Evolutionary conservation across 2,888 invertebrate species (phyloP), one percentile per base, ranked within the genome.

Genomic region (Cepaea hortensis): DNA sequence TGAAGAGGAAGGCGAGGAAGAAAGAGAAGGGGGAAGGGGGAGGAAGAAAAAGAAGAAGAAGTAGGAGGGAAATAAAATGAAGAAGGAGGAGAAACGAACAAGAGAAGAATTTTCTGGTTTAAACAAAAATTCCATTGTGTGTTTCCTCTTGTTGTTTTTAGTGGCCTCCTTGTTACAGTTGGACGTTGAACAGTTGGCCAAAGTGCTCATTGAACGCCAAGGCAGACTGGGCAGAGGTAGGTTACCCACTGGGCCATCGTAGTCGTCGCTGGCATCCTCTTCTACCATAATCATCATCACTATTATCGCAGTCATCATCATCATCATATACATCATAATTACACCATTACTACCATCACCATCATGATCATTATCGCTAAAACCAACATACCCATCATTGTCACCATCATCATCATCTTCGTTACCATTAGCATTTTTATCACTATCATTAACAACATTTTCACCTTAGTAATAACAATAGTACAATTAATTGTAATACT

Each of bases 161-260:
- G 76, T 50, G 75, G 85, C 79, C 48, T n/a, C 35, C 23, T 72
- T 85, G 70, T 50, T 85, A 35, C 55, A 85, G 18, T 55, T 79
- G 23, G 80, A 85, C 50, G 70, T 20, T n/a, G 68, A 23, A 20
- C 35, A 20, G 23, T 18, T 85, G 70, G 55, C 70, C 3, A 85
- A 68, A 70, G 85, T 35, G 50, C 62, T 85, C 18, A 85, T 85
- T 50, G 79, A 85, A 35, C 77, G 85, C 23, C 50, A 3, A 50
- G 85, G 85, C 46, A 70, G 48, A 55, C 20, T 85, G 3, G 85
- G 85, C 2, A 85, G 70, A 79, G 85, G 85, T 85, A 79, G 9
- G 85, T 13, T 48, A 35, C 5, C 61, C 9, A 62, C 15, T 18
- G 46, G 9, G 3, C 13, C 72, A 23, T 72, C 23, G 5, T 35